A percentile compares a stretch with the other conserved stretches of the same genome.
Evolutionary conservation across 2,797 vertebrate species (phyloP).

Genomic region (Sus cebifrons): DNA sequence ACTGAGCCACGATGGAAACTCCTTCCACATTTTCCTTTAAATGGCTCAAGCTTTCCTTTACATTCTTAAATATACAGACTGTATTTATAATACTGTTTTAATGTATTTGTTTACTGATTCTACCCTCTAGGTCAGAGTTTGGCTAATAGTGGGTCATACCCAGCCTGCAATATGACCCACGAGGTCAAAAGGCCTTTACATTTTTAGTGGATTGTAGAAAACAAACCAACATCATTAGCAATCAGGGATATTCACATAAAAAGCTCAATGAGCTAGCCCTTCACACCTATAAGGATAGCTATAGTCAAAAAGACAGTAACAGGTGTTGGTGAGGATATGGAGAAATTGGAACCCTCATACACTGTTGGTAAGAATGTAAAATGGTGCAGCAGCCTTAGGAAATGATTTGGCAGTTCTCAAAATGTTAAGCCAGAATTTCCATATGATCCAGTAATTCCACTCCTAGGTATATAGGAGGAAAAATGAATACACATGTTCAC

Average conservation of each 20-base stretch:
- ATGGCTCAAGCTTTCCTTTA: not conserved
- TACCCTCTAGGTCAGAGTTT: not conserved
- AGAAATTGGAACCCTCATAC: not conserved
- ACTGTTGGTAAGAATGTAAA: not conserved
- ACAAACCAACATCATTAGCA: not conserved
- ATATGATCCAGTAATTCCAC: not conserved
- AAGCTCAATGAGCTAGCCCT: not conserved
- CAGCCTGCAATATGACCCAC: not conserved
- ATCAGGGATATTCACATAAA: slow-evolving; percentile 20
- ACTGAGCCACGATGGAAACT: no score
- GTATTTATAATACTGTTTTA: not conserved
- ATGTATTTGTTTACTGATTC: not conserved
- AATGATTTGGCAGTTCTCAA: slow-evolving; percentile 6
- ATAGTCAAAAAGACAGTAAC: slow-evolving; percentile 4
- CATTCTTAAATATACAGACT: not conserved
- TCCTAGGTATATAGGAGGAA: not conserved
- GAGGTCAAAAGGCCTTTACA: slow-evolving; percentile 4
- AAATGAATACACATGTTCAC: not conserved
- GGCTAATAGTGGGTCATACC: not conserved
- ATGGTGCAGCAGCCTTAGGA: not conserved
- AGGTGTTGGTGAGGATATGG: not conserved
- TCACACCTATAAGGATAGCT: not conserved
- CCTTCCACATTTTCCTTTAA: not conserved
- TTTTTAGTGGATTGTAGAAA: not conserved
- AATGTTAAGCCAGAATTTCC: not conserved